Conservation (phyloP, 1,140 invertebrate species). For the Megathymus violae region DNA sequence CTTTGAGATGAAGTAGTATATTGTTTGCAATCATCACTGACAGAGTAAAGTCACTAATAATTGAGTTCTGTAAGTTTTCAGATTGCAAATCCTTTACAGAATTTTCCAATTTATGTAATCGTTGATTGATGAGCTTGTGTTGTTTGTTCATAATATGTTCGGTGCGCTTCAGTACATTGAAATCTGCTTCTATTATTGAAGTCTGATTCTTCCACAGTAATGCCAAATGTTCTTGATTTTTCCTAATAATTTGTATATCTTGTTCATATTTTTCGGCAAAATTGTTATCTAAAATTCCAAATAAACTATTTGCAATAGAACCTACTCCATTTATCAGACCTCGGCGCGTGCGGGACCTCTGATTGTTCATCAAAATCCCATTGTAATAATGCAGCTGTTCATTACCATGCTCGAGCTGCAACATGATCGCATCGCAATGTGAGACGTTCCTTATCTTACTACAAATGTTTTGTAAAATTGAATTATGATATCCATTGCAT, state of each 20-base stretch:
- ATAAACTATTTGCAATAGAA: constrained; percentile 30
- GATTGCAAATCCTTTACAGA: constrained; percentile 1
- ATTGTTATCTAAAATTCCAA: constrained; percentile 26
- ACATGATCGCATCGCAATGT: constrained; percentile 31
- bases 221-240: constrained; percentile 8
- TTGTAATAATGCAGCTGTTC: constrained; percentile 29
- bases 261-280: constrained; percentile 26
- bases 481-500: too few relatives aligned
- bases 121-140: constrained; percentile 12
- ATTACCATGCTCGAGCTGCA: constrained; percentile 24
- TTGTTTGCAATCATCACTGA: constrained; percentile 20
- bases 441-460: constrained; percentile 23
- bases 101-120: constrained; percentile 14
- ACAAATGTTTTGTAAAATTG: constrained; percentile 36
- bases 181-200: constrained; percentile 2
- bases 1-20: constrained; percentile 16
- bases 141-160: constrained; percentile 12
- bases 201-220: background rate
- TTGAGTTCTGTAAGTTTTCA: background rate
- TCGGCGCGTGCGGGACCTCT: constrained; percentile 29
- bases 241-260: constrained; percentile 8
- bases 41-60: constrained; percentile 11
- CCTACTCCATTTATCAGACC: constrained; percentile 34
- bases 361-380: constrained; percentile 31
- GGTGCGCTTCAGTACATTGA: constrained; percentile 12